Percentiles rank a stretch among this genome's conserved stretches.
These are phyloP conservation scores for Stigmatopora nigra DNA, from an alignment of 2,113 vertebrate species.

Conservation along the genomic window DNA sequence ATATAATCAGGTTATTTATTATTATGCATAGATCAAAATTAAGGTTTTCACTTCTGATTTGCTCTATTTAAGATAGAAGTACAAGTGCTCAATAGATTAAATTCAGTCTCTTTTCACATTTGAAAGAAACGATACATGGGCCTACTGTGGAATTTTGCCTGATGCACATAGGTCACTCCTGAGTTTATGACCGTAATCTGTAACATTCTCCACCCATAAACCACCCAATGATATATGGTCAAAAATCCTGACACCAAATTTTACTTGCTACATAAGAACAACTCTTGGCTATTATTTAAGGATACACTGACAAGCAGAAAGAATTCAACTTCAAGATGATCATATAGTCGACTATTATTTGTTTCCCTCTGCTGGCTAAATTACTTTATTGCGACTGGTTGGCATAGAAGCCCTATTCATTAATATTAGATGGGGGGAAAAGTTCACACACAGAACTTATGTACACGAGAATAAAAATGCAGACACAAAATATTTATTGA, in stretches of 20 bases:
- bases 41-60: neutral
- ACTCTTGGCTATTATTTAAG: neutral
- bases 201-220: conserved; percentile 24
- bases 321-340: conserved; percentile 10
- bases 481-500: too few species aligned
- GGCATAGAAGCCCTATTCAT: neutral
- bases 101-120: conserved; percentile 39
- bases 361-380: conserved; percentile 60
- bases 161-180: conserved; percentile 13
- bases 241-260: conserved; percentile 7
- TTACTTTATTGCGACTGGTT: neutral
- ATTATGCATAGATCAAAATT: too few species aligned
- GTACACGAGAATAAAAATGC: too few species aligned
- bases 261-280: neutral
- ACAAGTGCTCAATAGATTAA: conserved; percentile 30
- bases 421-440: neutral
- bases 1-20: too few species aligned
- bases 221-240: conserved; percentile 9
- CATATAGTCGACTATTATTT: conserved; percentile 12
- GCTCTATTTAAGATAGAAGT: neutral
- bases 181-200: conserved; percentile 28
- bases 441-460: too few species aligned
- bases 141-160: conserved; percentile 21
- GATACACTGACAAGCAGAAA: neutral
- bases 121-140: conserved; percentile 15